These are phyloP conservation scores for Hemistola chrysoprasaria DNA, from an alignment of 2,888 invertebrate species.

Conservation along the genomic window DNA sequence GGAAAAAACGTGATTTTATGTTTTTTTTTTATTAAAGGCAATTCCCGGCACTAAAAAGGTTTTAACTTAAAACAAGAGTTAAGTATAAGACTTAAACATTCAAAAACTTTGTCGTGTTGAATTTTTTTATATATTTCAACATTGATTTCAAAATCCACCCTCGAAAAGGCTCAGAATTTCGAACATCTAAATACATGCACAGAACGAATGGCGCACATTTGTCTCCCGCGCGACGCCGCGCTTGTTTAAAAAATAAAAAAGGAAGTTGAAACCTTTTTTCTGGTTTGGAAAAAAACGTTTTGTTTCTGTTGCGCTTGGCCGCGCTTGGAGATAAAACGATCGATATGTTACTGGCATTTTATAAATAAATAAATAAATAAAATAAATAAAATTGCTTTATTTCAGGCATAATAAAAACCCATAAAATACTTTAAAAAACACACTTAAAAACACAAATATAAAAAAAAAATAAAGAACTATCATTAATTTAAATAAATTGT, in stretches of 20 bases:
- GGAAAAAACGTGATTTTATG: too few species aligned
- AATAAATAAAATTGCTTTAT: too few species aligned
- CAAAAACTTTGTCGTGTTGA: not conserved
- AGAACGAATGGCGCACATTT: constrained; percentile 54
- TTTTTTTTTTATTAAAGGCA: too few species aligned
- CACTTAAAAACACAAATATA: too few species aligned
- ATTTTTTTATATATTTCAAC: constrained; percentile 2
- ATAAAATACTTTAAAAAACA: too few species aligned
- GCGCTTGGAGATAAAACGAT: constrained; percentile 36
- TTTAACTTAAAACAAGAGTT: too few species aligned
- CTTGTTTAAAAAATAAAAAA: constrained; percentile 46
- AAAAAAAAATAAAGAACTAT: too few species aligned
- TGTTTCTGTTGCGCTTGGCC: constrained; percentile 55
- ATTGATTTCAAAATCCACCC: constrained; percentile 15
- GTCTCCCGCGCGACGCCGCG: constrained; percentile 50
- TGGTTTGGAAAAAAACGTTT: constrained; percentile 48
- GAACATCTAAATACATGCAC: constrained; percentile 54
- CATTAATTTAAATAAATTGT: too few species aligned
- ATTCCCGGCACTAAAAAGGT: too few species aligned
- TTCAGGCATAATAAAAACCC: too few species aligned
- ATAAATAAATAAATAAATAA: too few species aligned
- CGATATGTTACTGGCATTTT: constrained; percentile 18
- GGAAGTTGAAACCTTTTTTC: constrained; percentile 38
- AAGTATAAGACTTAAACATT: too few species aligned
- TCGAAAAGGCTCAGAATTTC: constrained; percentile 27